Percentiles rank a stretch among this genome's conserved stretches.
phyloP scores from a whole-genome alignment of 2,888 invertebrate genomes.

The Oscheius sp. region DNA sequence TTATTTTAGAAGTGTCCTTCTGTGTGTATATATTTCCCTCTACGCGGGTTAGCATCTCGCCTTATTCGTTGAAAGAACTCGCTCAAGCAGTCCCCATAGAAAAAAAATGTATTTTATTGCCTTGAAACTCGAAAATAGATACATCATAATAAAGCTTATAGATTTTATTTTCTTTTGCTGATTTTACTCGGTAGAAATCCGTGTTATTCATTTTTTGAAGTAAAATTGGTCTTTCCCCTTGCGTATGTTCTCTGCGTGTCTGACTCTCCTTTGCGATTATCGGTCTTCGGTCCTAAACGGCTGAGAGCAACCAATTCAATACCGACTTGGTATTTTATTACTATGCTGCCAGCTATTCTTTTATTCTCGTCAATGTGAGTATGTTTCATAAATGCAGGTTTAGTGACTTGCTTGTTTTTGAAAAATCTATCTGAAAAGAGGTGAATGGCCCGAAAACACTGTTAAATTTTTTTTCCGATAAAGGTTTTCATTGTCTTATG shows the following conservation, averaged over 20 bases:
- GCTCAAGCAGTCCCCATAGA: not conserved
- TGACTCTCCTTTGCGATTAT: slow-evolving; percentile 43
- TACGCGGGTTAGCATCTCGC: not conserved
- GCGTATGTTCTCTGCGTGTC: slow-evolving; percentile 38
- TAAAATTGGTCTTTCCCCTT: not conserved
- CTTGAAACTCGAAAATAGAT: not conserved
- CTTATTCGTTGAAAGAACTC: too few species aligned
- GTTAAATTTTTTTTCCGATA: too few species aligned
- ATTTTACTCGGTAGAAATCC: not conserved
- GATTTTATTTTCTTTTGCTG: not conserved
- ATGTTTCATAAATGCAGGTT: too few species aligned
- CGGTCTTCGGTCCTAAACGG: slow-evolving; percentile 51
- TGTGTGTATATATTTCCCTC: not conserved
- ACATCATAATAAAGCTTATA: slow-evolving; percentile 15
- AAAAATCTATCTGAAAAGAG: too few species aligned
- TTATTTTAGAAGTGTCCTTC: not conserved
- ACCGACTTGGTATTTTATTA: too few species aligned
- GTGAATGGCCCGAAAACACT: too few species aligned
- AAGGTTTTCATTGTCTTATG: not conserved
- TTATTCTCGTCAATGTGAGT: too few species aligned
- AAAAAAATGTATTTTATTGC: not conserved
- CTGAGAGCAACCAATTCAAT: not conserved
- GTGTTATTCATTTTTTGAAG: not conserved
- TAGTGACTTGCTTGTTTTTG: too few species aligned
- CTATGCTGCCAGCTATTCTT: too few species aligned